Conservation (phyloP, 2,113 vertebrate species). For the Picathartes gymnocephalus region DNA sequence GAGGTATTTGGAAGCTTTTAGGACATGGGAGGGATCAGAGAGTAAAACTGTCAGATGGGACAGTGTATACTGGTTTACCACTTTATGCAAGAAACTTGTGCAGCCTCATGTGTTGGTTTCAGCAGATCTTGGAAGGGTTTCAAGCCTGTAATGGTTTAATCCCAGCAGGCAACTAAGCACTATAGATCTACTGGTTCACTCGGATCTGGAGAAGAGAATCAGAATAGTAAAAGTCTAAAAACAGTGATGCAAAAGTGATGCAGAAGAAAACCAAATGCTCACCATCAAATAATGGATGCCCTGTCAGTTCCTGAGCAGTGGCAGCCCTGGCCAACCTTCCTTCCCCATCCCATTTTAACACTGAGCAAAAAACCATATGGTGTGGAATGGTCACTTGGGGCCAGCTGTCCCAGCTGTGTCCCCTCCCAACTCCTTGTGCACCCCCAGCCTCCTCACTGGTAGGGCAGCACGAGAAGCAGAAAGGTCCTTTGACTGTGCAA, state of each 20-base stretch:
- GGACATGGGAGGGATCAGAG: not conserved
- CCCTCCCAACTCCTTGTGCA: not conserved
- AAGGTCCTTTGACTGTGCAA: not conserved
- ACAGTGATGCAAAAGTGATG: not conserved
- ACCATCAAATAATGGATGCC: not conserved
- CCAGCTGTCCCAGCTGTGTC: not conserved
- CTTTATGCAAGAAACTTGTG: not conserved
- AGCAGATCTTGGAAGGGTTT: not conserved
- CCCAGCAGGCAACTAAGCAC: not conserved
- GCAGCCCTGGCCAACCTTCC: not conserved
- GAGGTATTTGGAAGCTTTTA: not conserved
- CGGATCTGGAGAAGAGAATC: not conserved
- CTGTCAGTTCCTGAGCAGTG: not conserved
- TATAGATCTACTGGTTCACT: not conserved
- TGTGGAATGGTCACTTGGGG: not conserved
- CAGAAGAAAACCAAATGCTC: accelerated
- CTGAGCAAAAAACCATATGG: not conserved
- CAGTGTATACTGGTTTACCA: not conserved
- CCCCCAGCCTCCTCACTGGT: not conserved
- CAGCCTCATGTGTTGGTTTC: not conserved
- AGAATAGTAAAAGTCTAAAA: not conserved
- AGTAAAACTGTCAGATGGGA: not conserved
- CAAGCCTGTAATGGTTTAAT: not conserved
- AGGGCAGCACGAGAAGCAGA: not conserved
- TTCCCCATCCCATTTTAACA: not conserved